Evolutionary conservation across 1,140 invertebrate genomes (phyloP).

Genomic region (Calephelis nemesis): DNA sequence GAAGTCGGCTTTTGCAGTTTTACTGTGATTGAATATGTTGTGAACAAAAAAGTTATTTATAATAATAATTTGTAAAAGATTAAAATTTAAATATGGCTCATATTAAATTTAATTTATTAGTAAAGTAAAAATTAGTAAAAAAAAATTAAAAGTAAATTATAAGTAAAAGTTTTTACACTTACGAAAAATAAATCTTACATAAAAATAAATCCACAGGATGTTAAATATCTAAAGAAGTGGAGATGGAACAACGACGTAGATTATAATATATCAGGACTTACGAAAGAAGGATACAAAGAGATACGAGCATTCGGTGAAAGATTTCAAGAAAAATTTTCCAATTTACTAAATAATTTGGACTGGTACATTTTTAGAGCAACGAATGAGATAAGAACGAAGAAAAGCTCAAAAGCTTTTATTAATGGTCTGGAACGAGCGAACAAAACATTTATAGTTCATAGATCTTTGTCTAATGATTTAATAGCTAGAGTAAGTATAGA

Average conservation of each 20-base stretch:
- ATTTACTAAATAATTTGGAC: constrained; percentile 20
- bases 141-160: no score
- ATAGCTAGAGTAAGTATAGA: constrained; percentile 27
- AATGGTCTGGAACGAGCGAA: constrained; percentile 25
- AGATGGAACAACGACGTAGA: constrained; percentile 20
- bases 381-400: constrained; percentile 24
- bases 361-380: constrained; percentile 23
- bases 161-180: no score
- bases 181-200: no score
- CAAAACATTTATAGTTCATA: constrained; percentile 18
- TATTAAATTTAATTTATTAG: no score
- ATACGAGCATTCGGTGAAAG: constrained; percentile 20
- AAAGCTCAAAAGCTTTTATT: constrained; percentile 27
- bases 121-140: no score
- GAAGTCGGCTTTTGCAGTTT: no score
- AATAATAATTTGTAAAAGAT: no score
- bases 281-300: constrained; percentile 18
- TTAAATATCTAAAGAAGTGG: constrained; percentile 21
- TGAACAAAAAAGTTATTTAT: no score
- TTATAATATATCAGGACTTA: constrained; percentile 13
- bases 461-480: constrained; percentile 22
- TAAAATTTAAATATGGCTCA: no score
- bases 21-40: no score
- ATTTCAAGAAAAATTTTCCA: constrained; percentile 15
- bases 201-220: constrained; percentile 13